Base-by-base conservation (phyloP, 2,113 vertebrate species). In the Syngnathus floridae region DNA sequence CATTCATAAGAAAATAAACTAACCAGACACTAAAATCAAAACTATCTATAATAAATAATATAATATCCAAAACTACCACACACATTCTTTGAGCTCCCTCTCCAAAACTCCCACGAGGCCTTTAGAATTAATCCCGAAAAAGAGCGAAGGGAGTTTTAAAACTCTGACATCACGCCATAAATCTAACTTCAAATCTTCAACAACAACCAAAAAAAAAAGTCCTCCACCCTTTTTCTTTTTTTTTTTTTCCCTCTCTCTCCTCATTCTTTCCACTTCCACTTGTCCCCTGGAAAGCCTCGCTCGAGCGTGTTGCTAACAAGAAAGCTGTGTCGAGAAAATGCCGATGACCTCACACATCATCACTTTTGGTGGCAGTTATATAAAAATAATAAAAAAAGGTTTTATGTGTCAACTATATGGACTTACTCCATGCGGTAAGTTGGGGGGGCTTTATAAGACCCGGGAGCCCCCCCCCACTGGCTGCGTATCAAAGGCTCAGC, bases 121-220 rank as follows among this genome's bases (percentile, higher is more conserved):
- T 85, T 85, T 82, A 80, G 77, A 73, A 79, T 86, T 88, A 83
- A 89, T 85, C 87, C 82, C 75, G n/a, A 43, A 45, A 31, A 48
- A 17, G 22, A 63, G 74, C 84, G 79, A 85, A 84, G 78, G 73
- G 62, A 74, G 86, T 74, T 80, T 85, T 86, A 82, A 67, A 72
- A 81, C 77, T 75, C 83, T 88, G 87, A 88, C 84, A 87, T 87
- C 84, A 84, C 82, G 63, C 67, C 43, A 51, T 87, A 86, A 87
- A 85, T 88, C 83, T 81, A 67, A 78, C 75, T 84, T 86, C 77
- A 86, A 83, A 86, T 86, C 77, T 80, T 67, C 66, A 82, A 82
- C 84, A 77, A 36, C 12, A 46, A 45, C 66, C 65, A 79, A 68
- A 74, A 76, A 57, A 65, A 48, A 40, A 59, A 41, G 57, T 2